Conservation (phyloP, 2,113 vertebrate species). For the Philantomba maxwellii region DNA sequence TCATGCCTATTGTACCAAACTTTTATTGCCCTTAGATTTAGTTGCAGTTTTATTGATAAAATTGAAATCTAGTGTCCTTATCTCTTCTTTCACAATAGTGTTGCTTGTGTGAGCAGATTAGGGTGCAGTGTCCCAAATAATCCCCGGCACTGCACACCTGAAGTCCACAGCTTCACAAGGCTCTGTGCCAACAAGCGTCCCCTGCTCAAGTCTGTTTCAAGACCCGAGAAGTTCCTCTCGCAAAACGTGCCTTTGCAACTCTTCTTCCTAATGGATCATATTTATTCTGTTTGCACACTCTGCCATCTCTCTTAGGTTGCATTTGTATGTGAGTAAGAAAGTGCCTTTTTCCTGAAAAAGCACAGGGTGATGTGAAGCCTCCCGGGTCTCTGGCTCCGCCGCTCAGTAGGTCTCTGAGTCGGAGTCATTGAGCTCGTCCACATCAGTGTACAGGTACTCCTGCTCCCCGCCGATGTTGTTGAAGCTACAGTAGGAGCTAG, state of each 20-base stretch:
- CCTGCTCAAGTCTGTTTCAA: slow-evolving; percentile 76
- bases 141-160: slow-evolving; percentile 77
- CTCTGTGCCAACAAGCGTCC: slow-evolving; percentile 67
- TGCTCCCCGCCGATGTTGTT: slow-evolving; percentile 94
- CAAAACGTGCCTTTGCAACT: slow-evolving; percentile 80
- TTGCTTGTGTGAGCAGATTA: slow-evolving; percentile 70
- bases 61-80: slow-evolving; percentile 75
- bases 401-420: slow-evolving; percentile 98
- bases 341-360: slow-evolving; percentile 68
- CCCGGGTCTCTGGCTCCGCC: slow-evolving; percentile 38
- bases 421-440: slow-evolving; percentile 96
- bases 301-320: slow-evolving; percentile 66
- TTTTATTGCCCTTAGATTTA: slow-evolving; percentile 84
- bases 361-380: slow-evolving; percentile 62
- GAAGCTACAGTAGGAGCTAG: slow-evolving; percentile 94
- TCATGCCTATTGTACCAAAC: slow-evolving; percentile 82
- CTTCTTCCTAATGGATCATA: slow-evolving; percentile 66
- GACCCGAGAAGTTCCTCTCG: slow-evolving; percentile 76
- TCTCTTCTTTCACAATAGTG: slow-evolving; percentile 71
- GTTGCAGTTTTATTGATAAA: slow-evolving; percentile 75
- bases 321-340: slow-evolving; percentile 42
- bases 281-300: slow-evolving; percentile 58
- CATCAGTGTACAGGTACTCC: slow-evolving; percentile 87
- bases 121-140: slow-evolving; percentile 75
- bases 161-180: slow-evolving; percentile 77